Conservation (phyloP, 2,888 invertebrate genomes). For the Exocentrus adspersus region DNA sequence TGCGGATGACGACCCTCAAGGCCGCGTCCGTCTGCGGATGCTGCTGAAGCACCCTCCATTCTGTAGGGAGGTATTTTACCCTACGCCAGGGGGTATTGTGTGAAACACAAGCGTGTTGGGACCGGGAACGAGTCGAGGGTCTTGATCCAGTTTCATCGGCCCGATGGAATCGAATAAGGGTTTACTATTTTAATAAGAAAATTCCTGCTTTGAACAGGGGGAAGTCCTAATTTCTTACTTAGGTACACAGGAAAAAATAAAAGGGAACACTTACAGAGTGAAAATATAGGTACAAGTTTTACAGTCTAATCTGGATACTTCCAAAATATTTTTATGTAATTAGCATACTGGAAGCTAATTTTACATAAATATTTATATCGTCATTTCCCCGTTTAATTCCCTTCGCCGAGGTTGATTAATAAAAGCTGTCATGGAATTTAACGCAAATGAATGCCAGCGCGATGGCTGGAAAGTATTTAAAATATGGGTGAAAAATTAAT, state of each 20-base stretch:
- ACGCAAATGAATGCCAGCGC: background rate
- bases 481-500: background rate
- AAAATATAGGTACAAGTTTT: too few relatives aligned
- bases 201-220: background rate
- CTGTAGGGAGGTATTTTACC: constrained; percentile 24
- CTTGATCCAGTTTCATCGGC: constrained; percentile 23
- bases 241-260: background rate
- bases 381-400: too few relatives aligned
- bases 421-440: background rate
- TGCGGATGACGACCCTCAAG: constrained; percentile 29
- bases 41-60: constrained; percentile 31
- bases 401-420: background rate
- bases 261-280: too few relatives aligned
- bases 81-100: constrained; percentile 23
- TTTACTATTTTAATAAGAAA: constrained; percentile 1
- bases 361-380: too few relatives aligned
- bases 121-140: constrained; percentile 6
- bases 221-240: background rate
- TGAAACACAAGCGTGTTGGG: constrained; percentile 14
- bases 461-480: background rate
- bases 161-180: constrained; percentile 7
- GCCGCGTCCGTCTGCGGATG: constrained; percentile 22
- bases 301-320: too few relatives aligned
- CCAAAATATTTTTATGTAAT: too few relatives aligned
- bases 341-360: too few relatives aligned